These are phyloP conservation scores for Chromobotia macracanthus DNA, from an alignment of 2,797 vertebrate species.

Conservation along the genomic window DNA sequence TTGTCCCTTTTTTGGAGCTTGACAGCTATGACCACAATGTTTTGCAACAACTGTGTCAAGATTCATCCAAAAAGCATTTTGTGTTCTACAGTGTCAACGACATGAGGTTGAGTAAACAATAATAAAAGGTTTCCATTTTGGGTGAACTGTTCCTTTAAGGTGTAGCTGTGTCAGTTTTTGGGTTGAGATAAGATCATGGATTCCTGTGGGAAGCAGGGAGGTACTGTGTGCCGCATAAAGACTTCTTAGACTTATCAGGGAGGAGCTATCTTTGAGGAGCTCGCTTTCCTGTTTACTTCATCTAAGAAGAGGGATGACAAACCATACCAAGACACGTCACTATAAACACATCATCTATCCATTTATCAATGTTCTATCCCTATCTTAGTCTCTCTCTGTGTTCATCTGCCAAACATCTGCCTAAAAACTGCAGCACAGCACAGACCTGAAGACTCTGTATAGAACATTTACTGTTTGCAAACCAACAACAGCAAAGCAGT, in stretches of 20 bases:
- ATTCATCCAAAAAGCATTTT: neutral
- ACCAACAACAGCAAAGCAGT: neutral
- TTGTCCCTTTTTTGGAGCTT: no score
- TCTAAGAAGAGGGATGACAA: constrained; percentile 37
- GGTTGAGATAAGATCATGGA: constrained; percentile 43
- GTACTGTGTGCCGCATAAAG: constrained; percentile 1
- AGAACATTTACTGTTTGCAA: neutral
- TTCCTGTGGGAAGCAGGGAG: constrained; percentile 26
- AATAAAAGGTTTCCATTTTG: neutral
- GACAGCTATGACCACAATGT: no score
- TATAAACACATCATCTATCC: constrained; percentile 1
- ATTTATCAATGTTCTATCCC: constrained; percentile 22
- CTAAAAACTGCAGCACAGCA: neutral
- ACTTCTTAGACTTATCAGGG: constrained; percentile 47
- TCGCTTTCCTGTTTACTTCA: constrained; percentile 61
- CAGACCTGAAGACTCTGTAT: neutral
- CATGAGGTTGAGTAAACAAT: neutral
- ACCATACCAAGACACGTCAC: constrained; percentile 48
- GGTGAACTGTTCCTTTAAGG: constrained; percentile 11
- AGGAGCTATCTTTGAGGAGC: constrained; percentile 45
- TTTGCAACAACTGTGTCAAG: neutral
- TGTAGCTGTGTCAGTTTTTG: constrained; percentile 43
- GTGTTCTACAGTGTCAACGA: neutral
- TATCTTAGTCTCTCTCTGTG: neutral
- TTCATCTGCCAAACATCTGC: neutral